Conservation (phyloP, 2,113 vertebrate species). For the Benitochromis conjunctus region DNA sequence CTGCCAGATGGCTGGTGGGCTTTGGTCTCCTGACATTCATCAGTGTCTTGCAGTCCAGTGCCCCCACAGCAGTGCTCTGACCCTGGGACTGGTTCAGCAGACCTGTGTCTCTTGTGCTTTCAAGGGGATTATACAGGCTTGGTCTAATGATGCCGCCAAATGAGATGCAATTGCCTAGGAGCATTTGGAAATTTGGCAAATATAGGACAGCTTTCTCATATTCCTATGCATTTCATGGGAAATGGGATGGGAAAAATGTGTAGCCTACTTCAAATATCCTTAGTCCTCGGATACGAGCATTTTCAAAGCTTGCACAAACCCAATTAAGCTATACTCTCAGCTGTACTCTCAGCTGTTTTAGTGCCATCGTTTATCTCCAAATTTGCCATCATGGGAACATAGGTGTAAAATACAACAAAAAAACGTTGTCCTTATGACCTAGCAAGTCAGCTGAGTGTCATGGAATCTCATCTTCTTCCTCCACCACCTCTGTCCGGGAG, state of each 20-base stretch:
- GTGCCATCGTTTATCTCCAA: neutral
- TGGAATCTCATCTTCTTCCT: slow-evolving; percentile 22
- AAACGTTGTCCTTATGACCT: neutral
- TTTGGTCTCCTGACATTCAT: slow-evolving; percentile 62
- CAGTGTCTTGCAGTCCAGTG: slow-evolving; percentile 65
- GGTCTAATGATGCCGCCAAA: slow-evolving; percentile 60
- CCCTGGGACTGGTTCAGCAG: slow-evolving; percentile 39
- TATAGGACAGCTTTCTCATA: slow-evolving; percentile 25
- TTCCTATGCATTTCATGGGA: slow-evolving; percentile 39
- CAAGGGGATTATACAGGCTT: slow-evolving; percentile 2
- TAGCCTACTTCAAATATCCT: neutral
- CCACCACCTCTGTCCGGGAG: slow-evolving; percentile 11
- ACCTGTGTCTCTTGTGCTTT: slow-evolving; percentile 8
- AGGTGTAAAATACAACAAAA: slow-evolving; percentile 24
- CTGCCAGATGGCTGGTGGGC: slow-evolving; percentile 66
- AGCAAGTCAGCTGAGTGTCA: slow-evolving; percentile 22
- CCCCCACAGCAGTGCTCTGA: slow-evolving; percentile 51
- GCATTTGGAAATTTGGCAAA: slow-evolving; percentile 36
- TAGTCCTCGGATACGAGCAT: neutral
- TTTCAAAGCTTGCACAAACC: neutral
- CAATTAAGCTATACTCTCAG: neutral
- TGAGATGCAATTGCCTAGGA: slow-evolving; percentile 33
- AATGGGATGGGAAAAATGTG: neutral
- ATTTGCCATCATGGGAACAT: neutral
- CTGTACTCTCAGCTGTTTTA: neutral